Percentiles rank a stretch among this genome's conserved stretches.
Conservation (phyloP, 2,888 invertebrate genomes). For the Hemithea aestivaria region DNA sequence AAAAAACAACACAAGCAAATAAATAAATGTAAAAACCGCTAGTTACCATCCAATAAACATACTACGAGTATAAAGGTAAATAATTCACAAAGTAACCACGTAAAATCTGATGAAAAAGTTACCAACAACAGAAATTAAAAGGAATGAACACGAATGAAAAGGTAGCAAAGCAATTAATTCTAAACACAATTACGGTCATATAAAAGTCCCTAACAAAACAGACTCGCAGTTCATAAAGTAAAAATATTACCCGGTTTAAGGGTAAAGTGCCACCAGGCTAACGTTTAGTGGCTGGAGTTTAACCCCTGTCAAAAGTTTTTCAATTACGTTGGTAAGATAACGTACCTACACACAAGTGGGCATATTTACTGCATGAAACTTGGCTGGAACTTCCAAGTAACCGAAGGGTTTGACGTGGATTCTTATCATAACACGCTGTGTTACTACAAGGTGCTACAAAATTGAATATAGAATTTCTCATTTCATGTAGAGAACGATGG, state of each 20-base stretch:
- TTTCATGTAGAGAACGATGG: no score
- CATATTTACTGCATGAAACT: slow-evolving; percentile 60
- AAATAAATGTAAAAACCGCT: no score
- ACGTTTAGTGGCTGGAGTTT: slow-evolving; percentile 39
- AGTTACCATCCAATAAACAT: no score
- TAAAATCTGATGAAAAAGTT: neutral
- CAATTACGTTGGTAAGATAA: slow-evolving; percentile 65
- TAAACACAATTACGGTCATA: slow-evolving; percentile 3
- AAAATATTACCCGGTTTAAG: slow-evolving; percentile 7
- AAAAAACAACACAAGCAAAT: no score
- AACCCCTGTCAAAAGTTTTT: slow-evolving; percentile 72
- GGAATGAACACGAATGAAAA: neutral
- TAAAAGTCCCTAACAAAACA: neutral
- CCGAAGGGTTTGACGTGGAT: slow-evolving; percentile 17
- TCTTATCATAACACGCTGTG: slow-evolving; percentile 4
- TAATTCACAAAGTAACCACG: no score
- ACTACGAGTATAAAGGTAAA: no score
- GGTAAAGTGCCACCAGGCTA: slow-evolving; percentile 13
- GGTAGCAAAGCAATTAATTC: neutral
- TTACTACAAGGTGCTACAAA: no score
- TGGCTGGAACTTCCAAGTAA: slow-evolving; percentile 29
- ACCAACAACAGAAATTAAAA: neutral
- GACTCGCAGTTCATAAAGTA: slow-evolving; percentile 8
- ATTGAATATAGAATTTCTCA: no score
- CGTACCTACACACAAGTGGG: slow-evolving; percentile 46